phyloP scores from a whole-genome alignment of 2,113 vertebrate genomes.

The Megaceryle torquata region DNA sequence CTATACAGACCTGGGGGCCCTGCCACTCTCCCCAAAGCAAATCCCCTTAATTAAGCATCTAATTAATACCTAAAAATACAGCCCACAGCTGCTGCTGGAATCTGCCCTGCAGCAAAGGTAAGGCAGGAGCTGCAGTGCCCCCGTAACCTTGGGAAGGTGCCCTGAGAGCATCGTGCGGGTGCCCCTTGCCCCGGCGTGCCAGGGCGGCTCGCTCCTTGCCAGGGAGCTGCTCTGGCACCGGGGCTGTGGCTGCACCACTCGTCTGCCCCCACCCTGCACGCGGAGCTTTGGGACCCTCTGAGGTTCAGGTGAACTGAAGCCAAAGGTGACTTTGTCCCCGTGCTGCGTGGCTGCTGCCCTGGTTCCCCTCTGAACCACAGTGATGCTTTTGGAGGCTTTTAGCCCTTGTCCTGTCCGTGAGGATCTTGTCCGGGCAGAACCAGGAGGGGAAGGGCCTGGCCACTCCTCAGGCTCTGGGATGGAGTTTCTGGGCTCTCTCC shows the following conservation, averaged over 20 bases:
- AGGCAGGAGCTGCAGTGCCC: not conserved
- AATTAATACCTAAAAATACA: slow-evolving; percentile 69
- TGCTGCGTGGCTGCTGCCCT: not conserved
- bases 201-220: rapidly evolving
- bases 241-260: rapidly evolving
- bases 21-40: slow-evolving; percentile 30
- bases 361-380: rapidly evolving
- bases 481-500: not conserved
- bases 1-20: slow-evolving; percentile 34
- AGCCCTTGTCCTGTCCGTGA: not conserved
- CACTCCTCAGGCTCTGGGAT: rapidly evolving
- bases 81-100: slow-evolving; percentile 55
- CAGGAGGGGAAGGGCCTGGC: not conserved
- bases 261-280: not conserved
- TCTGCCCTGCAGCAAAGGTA: slow-evolving; percentile 54
- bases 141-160: not conserved
- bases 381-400: not conserved
- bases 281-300: not conserved
- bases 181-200: not conserved
- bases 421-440: not conserved
- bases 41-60: slow-evolving; percentile 49
- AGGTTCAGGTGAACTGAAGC: not conserved
- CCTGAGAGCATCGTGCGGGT: not conserved
- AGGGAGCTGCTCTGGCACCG: not conserved
- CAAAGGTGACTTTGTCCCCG: not conserved